Evolutionary conservation across 2,888 invertebrate species (phyloP).

Genomic region (Tolmerus cingulatus): DNA sequence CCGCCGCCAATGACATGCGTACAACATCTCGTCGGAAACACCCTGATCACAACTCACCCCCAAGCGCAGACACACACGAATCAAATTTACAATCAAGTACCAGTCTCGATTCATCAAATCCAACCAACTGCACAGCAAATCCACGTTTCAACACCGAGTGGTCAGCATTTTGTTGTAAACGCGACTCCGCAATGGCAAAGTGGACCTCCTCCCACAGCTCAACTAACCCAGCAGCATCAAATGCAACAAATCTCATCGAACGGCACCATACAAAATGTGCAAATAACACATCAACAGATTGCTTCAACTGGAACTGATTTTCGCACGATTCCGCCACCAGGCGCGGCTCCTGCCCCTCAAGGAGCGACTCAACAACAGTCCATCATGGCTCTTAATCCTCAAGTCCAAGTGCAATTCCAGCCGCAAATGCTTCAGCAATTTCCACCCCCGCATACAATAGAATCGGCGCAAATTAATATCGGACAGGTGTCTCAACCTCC

Average conservation of each 20-base stretch:
- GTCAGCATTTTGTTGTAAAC: slow-evolving; percentile 50
- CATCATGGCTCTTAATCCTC: slow-evolving; percentile 34
- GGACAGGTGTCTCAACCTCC: slow-evolving; percentile 43
- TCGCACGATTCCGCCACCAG: slow-evolving; percentile 24
- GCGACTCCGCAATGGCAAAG: slow-evolving; percentile 46
- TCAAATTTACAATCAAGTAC: slow-evolving; percentile 49
- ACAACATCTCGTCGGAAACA: slow-evolving; percentile 50
- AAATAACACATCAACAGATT: slow-evolving; percentile 44
- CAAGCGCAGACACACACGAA: slow-evolving; percentile 47
- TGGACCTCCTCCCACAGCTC: slow-evolving; percentile 16
- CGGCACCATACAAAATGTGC: slow-evolving; percentile 48
- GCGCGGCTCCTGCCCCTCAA: slow-evolving; percentile 20
- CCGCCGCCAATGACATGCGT: slow-evolving; percentile 50
- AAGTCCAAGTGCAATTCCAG: slow-evolving; percentile 48
- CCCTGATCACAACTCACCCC: slow-evolving; percentile 49
- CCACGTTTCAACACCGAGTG: slow-evolving; percentile 48
- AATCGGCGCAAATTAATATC: slow-evolving; percentile 43
- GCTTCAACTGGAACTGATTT: slow-evolving; percentile 25
- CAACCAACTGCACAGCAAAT: slow-evolving; percentile 47
- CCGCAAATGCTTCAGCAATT: slow-evolving; percentile 47
- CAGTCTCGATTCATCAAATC: slow-evolving; percentile 50
- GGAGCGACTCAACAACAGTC: slow-evolving; percentile 26
- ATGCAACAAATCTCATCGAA: slow-evolving; percentile 48
- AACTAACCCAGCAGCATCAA: slow-evolving; percentile 41
- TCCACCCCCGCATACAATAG: slow-evolving; percentile 42